Evolutionary conservation across 2,888 invertebrate species (phyloP), one percentile per base, ranked within the genome.

Genomic region (Cantharis rustica): DNA sequence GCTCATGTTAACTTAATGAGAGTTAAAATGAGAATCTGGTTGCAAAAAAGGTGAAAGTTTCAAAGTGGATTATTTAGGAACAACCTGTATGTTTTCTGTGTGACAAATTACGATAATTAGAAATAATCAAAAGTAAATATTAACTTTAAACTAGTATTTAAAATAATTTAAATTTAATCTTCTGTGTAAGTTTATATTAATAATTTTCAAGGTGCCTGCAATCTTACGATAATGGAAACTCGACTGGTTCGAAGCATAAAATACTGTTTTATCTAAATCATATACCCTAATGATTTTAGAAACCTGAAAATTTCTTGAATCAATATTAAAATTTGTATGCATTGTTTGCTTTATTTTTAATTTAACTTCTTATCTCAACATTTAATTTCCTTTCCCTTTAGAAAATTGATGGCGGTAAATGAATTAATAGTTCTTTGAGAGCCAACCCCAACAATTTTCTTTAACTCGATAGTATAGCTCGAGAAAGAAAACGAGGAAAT

Each of bases 221-320:
- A 47, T 63, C 61, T 73, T n/a, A 63, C 31, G 70, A 75, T 75
- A 75, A 75, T 75, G 75, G 31, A 70, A 63, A 71, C 61, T 66
- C 66, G 27, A 75, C 71, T 47, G 47, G 47, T 47, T 47, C 47
- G 47, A 66, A 66, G 23, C 64, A 20, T 17, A 66, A 66, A 66
- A 66, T 66, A 20, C 23, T 20, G 20, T 66, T 66, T 63, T 17
- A 63, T 17, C 63, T 63, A 63, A 16, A 66, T 66, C n/a, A 20
- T 20, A 66, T 47, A 47, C 47, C 47, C 47, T 47, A 47, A 47
- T 47, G 47, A 47, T 47, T 47, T 47, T 47, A 3, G 47, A 47
- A 47, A 47, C n/a, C n/a, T n/a, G 47, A 47, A 47, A 47, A 47
- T 47, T 47, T 47, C 47, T n/a, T n/a, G n/a, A 47, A 47, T 47